Evolutionary conservation across 1,140 invertebrate species (phyloP), one percentile per base, ranked within the genome.

Genomic region (Octopus sinensis): DNA sequence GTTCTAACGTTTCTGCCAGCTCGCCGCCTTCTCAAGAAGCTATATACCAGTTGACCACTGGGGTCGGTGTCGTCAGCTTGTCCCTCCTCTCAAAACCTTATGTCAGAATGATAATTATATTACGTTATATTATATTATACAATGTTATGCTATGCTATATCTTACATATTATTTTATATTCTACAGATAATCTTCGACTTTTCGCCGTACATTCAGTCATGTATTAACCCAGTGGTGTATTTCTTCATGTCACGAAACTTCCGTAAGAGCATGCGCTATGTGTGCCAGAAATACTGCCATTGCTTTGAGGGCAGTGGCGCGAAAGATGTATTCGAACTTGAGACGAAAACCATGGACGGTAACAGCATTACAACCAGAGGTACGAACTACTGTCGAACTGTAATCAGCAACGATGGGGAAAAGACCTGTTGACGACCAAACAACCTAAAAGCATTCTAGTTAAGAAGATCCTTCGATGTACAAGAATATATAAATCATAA

Each of bases 221-320:
- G 91, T 79, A 84, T 91, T 53, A 92, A 92, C 84, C 92, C 92
- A 13, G 86, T 92, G 81, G 90, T 92, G 79, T 92, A 92, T 84
- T 91, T 91, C 78, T 92, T 92, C 86, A 92, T 92, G 91, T 92
- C 91, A 4, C 90, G 88, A 54, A 92, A 92, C 81, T 92, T 92
- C 84, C 86, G 91, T 4, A 83, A 88, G 4, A 90, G 91, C 77
- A 88, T 92, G 85, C 86, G 78, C 84, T 86, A 2, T 79, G 68
- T 83, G 54, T 86, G 83, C 62, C 76, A 81, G 10, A 82, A 76
- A 73, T 71, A 79, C 4, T 52, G 73, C 13, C 52, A 82, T 3
- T 73, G 23, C 4, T 78, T 54, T 17, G 9, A 81, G 17, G 71
- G 79, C 3, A 54, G 78, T 7, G 71, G 68, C 6, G 53, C 53